Evolutionary conservation across 2,113 vertebrate genomes (phyloP).

Genomic region (Austrofundulus limnaeus): DNA sequence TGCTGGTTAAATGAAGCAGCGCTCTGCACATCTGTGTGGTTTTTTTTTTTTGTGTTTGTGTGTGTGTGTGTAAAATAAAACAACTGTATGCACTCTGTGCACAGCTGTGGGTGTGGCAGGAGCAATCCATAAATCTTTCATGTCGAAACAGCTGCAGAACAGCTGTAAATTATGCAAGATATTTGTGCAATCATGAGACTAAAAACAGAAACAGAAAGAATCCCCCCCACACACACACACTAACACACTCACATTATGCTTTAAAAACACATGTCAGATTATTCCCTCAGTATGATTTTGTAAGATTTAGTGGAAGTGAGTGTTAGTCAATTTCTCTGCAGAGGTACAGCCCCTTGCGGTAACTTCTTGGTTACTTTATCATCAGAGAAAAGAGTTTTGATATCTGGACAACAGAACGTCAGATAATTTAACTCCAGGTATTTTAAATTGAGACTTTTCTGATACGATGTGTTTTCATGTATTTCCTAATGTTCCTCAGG

Average conservation of each 20-base stretch:
- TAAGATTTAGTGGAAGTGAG: neutral
- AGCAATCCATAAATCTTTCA: slow-evolving; percentile 54
- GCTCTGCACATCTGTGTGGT: slow-evolving; percentile 38
- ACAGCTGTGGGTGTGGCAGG: slow-evolving; percentile 35
- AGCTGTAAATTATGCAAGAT: slow-evolving; percentile 45
- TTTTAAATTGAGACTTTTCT: neutral
- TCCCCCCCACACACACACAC: neutral
- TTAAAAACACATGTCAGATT: neutral
- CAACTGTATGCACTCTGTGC: slow-evolving; percentile 21
- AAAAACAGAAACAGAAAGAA: slow-evolving; percentile 40
- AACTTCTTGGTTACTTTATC: neutral
- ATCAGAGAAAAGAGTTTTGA: too few species aligned
- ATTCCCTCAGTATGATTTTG: too few species aligned
- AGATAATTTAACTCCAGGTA: too few species aligned
- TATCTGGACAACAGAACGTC: too few species aligned
- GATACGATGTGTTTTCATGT: neutral
- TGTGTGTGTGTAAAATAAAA: slow-evolving; percentile 26
- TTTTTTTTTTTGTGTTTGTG: slow-evolving; percentile 5
- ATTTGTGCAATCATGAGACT: slow-evolving; percentile 24
- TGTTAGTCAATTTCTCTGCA: neutral
- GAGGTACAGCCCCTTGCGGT: neutral
- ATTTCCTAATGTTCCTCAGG: slow-evolving; percentile 32
- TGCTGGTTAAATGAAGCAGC: slow-evolving; percentile 34
- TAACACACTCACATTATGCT: too few species aligned
- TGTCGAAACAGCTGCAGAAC: slow-evolving; percentile 54